These are phyloP conservation scores for Drosophila cardini DNA, from an alignment of 1,140 invertebrate species.

Conservation along the genomic window DNA sequence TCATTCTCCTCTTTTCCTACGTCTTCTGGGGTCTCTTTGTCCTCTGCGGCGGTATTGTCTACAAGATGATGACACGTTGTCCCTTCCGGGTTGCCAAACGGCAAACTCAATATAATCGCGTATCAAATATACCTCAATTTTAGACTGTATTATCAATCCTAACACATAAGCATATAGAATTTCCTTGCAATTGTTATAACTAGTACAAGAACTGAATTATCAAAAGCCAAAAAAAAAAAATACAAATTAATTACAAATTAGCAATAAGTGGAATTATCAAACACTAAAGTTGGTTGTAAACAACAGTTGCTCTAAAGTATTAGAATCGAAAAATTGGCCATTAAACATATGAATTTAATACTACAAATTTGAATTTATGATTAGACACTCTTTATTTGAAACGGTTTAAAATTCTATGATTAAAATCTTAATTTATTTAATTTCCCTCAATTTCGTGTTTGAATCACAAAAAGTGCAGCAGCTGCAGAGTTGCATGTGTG, in stretches of 20 bases:
- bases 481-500: conserved; percentile 32
- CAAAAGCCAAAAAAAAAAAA: conserved; percentile 1
- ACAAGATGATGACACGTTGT: conserved; percentile 83
- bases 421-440: too few species aligned
- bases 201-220: conserved; percentile 10
- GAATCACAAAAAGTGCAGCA: conserved; percentile 1
- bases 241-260: neutral
- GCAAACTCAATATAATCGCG: conserved; percentile 66
- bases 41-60: conserved; percentile 67
- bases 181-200: conserved; percentile 4
- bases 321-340: too few species aligned
- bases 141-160: conserved; percentile 59
- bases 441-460: too few species aligned
- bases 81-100: conserved; percentile 78
- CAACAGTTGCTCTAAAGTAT: too few species aligned
- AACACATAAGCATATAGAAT: conserved; percentile 8
- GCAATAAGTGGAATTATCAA: too few species aligned
- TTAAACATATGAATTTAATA: too few species aligned
- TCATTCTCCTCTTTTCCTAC: conserved; percentile 71
- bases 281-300: too few species aligned
- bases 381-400: too few species aligned
- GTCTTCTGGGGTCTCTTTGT: conserved; percentile 76
- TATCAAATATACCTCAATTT: conserved; percentile 75
- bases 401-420: too few species aligned
- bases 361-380: too few species aligned